Evolutionary conservation across 2,888 invertebrate species (phyloP).

Genomic region (Sinhomidia bicolor): DNA sequence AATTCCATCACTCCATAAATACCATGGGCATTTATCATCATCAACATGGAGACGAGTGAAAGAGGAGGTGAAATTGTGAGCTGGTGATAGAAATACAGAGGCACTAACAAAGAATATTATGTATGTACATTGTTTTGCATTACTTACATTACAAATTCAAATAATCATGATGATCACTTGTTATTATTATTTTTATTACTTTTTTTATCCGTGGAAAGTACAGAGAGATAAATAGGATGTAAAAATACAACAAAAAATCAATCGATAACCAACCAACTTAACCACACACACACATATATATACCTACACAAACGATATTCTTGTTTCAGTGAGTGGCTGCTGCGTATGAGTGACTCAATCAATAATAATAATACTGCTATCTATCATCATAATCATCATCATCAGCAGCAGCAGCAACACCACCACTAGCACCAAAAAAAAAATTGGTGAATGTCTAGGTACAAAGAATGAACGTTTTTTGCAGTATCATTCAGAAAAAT

Average conservation of each 20-base stretch:
- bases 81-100: too few relatives aligned
- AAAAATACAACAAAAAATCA: constrained; percentile 47
- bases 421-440: too few relatives aligned
- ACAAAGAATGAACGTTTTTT: constrained; percentile 49
- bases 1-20: neutral
- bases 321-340: constrained; percentile 13
- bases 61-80: too few relatives aligned
- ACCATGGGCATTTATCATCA: too few relatives aligned
- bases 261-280: constrained; percentile 49
- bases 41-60: too few relatives aligned
- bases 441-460: constrained; percentile 40
- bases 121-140: neutral
- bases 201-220: constrained; percentile 18
- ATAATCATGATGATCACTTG: constrained; percentile 36
- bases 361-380: constrained; percentile 56
- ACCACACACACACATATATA: too few relatives aligned
- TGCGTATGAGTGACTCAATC: constrained; percentile 51
- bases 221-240: constrained; percentile 26
- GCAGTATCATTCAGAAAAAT: constrained; percentile 63
- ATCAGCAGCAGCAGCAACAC: too few relatives aligned
- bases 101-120: neutral
- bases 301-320: too few relatives aligned
- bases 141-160: constrained; percentile 18
- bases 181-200: neutral
- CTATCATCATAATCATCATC: neutral